Evolutionary conservation across 2,888 invertebrate species (phyloP).

Genomic region (Cyclophora punctaria): DNA sequence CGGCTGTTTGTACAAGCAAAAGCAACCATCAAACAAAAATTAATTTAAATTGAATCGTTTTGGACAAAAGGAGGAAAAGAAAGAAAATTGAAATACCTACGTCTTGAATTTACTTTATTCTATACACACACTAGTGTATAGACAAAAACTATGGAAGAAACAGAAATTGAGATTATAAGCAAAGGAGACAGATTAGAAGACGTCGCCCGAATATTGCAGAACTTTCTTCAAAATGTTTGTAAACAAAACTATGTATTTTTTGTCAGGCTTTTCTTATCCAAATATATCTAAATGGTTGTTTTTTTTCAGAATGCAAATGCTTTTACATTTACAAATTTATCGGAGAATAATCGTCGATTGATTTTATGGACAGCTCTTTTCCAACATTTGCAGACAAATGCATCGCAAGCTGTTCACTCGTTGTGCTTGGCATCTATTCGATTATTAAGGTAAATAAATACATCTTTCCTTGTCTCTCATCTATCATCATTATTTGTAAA

Average conservation of each 20-base stretch:
- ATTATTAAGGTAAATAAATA: conserved; percentile 75
- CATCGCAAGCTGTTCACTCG: conserved; percentile 58
- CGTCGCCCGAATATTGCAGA: conserved; percentile 34
- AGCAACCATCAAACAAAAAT: no score
- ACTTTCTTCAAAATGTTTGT: conserved; percentile 46
- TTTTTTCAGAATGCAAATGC: conserved; percentile 62
- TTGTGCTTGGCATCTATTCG: conserved; percentile 77
- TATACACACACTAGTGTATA: no score
- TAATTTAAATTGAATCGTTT: no score
- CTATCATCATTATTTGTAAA: not conserved
- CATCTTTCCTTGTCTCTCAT: no score
- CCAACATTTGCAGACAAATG: conserved; percentile 68
- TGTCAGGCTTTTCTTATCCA: not conserved
- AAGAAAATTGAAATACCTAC: no score
- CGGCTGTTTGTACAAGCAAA: no score
- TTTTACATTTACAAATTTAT: conserved; percentile 78
- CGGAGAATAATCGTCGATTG: conserved; percentile 66
- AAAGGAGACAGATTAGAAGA: conserved; percentile 29
- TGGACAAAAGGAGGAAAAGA: no score
- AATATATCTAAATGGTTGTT: not conserved
- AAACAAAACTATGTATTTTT: no score
- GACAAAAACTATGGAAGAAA: conserved; percentile 44
- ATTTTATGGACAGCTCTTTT: conserved; percentile 78
- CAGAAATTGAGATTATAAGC: conserved; percentile 45
- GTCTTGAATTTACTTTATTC: no score